Evolutionary conservation across 1,140 invertebrate genomes (phyloP), one percentile per base, ranked within the genome.

Genomic region (Procambarus clarkii): DNA sequence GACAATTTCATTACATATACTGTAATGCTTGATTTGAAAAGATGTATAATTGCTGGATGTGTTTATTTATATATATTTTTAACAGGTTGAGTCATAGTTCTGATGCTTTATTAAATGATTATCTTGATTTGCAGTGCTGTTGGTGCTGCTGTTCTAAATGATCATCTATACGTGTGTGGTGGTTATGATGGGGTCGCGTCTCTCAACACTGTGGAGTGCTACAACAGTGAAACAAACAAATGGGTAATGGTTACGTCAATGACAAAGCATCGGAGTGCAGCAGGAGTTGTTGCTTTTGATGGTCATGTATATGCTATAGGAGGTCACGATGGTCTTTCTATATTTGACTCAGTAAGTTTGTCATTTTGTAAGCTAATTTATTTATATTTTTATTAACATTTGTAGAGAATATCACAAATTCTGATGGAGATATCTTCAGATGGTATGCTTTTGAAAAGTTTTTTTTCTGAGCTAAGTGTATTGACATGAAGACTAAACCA

Each of bases 221-320:
- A 98, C 94, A 96, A 97, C 94, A 97, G 96, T 2, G 96, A 96
- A 93, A 96, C 95, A 84, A 96, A 97, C 93, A 95, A 95, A 34
- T 98, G 97, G 97, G 96, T 95, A 87, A 96, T 97, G 93, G 95
- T 95, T 92, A 95, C 96, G n/a, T 95, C 96, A 44, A 98, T 98
- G 98, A 97, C 97, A 94, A 98, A 97, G 94, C 97, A 98, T 94
- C 95, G 98, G 86, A 98, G 97, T 93, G 98, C 98, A 77, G 97
- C 97, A n/a, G 98, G 97, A 71, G 97, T 98, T 2, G 96, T 97
- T 21, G 96, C 97, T 76, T 96, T 97, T 94, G 96, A 97, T 94
- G 97, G 97, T 58, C 96, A 96, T 93, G 96, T 98, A 76, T 98
- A 97, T 94, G 97, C 97, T 1, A 95, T 98, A 64, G 96, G 98